These are phyloP conservation scores for Netelia inedita DNA, from an alignment of 2,888 invertebrate genomes.

Conservation along the genomic window DNA sequence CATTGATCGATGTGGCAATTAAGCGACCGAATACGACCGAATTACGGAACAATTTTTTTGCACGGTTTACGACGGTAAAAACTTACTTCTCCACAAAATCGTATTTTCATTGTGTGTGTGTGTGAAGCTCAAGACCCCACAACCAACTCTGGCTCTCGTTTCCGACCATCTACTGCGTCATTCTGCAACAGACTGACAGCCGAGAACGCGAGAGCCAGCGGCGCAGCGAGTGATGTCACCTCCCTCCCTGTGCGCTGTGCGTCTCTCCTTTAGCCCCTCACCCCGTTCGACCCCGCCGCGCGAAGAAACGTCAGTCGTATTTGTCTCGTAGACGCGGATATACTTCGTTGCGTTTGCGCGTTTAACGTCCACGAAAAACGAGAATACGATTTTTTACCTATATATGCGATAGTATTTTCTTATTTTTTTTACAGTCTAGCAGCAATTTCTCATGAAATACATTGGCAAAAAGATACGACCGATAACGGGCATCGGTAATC, in stretches of 20 bases:
- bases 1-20: not conserved
- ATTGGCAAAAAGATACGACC: not conserved
- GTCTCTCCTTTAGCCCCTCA: constrained; percentile 67
- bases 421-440: not conserved
- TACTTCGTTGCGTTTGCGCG: constrained; percentile 46
- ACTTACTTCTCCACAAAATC: constrained; percentile 80
- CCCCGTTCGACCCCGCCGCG: constrained; percentile 1
- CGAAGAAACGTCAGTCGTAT: constrained; percentile 72
- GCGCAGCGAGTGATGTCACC: constrained; percentile 68
- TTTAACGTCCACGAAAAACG: constrained; percentile 9
- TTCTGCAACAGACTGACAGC: constrained; percentile 75
- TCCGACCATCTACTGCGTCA: constrained; percentile 82
- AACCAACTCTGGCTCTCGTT: constrained; percentile 61
- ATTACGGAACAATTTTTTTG: constrained; percentile 3
- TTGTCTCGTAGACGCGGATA: constrained; percentile 31
- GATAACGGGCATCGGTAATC: not conserved
- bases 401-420: not conserved
- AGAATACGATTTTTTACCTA: constrained; percentile 17
- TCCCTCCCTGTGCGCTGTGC: not conserved
- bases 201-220: constrained; percentile 60
- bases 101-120: constrained; percentile 79
- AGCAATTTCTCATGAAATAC: constrained; percentile 1
- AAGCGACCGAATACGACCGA: not conserved
- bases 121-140: constrained; percentile 72
- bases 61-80: not conserved